Evolutionary conservation across 2,888 invertebrate genomes (phyloP).

Genomic region (Pantelozetes paolii): DNA sequence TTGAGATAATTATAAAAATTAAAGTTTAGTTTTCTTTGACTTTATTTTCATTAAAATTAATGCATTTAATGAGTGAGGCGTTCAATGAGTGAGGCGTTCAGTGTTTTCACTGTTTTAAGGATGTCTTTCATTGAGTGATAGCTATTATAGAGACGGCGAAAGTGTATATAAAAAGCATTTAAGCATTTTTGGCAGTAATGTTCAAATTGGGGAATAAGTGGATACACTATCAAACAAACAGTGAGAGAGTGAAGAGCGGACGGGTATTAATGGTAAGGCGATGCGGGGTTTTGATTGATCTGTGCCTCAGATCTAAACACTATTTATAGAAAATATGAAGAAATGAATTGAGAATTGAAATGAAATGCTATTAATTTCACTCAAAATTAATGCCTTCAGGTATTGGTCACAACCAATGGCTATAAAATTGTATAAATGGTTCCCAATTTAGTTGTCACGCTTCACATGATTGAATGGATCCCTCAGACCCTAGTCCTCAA

Average conservation of each 20-base stretch:
- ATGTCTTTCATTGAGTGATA: neutral
- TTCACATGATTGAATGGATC: slow-evolving; percentile 15
- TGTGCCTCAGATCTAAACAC: neutral
- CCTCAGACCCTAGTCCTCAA: neutral
- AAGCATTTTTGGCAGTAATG: slow-evolving; percentile 12
- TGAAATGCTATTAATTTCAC: slow-evolving; percentile 22
- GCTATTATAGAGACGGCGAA: neutral
- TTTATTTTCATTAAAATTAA: slow-evolving; percentile 10
- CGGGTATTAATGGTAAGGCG: neutral
- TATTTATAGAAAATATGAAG: slow-evolving; percentile 10
- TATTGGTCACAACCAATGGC: slow-evolving; percentile 20
- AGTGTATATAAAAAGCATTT: no score
- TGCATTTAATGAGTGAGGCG: neutral
- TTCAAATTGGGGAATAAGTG: slow-evolving; percentile 7
- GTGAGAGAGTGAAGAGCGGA: neutral
- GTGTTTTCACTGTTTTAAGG: neutral
- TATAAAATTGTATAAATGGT: slow-evolving; percentile 23
- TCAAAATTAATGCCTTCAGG: slow-evolving; percentile 28
- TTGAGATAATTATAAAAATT: neutral
- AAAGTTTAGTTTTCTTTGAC: neutral
- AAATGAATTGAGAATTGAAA: slow-evolving; percentile 20
- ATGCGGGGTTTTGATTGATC: slow-evolving; percentile 16
- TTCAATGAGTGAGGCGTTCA: neutral
- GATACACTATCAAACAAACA: slow-evolving; percentile 9
- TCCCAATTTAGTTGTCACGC: slow-evolving; percentile 34